Base-by-base conservation (phyloP, 2,888 invertebrate genomes). In the Erebia palarica region DNA sequence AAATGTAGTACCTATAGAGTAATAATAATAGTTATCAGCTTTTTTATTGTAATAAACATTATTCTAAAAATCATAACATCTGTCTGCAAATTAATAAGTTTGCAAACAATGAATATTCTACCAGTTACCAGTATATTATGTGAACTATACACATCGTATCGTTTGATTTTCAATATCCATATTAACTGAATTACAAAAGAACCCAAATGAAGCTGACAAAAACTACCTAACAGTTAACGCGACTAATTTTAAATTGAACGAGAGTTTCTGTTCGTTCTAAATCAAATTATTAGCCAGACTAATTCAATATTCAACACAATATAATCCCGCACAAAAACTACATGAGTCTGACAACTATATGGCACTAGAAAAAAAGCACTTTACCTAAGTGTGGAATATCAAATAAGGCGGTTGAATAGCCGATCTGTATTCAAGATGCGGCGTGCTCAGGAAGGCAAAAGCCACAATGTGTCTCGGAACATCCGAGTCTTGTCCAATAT, bases 401-500 rank as follows among this genome's bases (percentile, higher is more conserved):
- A 80, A 82, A 71, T 82, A 79, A 81, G 81, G 78, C 75, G 76
- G 76, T 76, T 81, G 81, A 82, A 78, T 78, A 73, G 78, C 71
- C 78, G 75, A 86, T 91, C 81, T 82, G 82, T 87, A 91, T 91
- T 88, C 91, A 80, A 79, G 77, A 73, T 88, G 84, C 85, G 85
- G 75, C 69, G 75, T 74, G 73, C 75, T 77, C 82, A 85, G 88
- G 91, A 89, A 89, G 87, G 89, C 88, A 86, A 88, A 89, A 88
- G 82, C 87, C 88, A 85, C 88, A 88, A 84, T 84, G 86, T 89
- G 88, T 84, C 86, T 83, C 81, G 81, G 80, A 83, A 85, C 87
- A 89, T 90, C 88, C 89, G 87, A 87, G 77, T 86, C 82, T 78
- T 86, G 84, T 85, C 84, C 84, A 83, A 87, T 88, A 87, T 89